Conservation (phyloP, 1,140 invertebrate species). For the Carcinoscorpius rotundicauda region DNA sequence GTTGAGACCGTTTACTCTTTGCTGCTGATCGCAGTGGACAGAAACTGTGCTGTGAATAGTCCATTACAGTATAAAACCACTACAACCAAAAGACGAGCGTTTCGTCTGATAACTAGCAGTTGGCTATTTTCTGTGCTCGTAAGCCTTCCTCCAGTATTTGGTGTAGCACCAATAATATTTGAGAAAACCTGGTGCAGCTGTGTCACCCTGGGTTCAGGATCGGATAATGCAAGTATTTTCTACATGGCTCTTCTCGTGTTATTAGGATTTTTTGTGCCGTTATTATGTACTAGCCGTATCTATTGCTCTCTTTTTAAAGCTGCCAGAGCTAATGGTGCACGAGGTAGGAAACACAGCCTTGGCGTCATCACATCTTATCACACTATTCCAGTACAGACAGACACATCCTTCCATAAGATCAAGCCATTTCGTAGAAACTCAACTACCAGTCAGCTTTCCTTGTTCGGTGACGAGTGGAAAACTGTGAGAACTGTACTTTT, state of each 20-base stretch:
- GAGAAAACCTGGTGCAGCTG: background rate
- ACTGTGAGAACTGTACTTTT: no score
- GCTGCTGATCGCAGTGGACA: conserved; percentile 14
- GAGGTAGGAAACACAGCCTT: conserved; percentile 8
- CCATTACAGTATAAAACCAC: conserved; percentile 16
- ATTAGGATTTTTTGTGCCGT: conserved; percentile 10
- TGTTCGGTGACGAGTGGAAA: no score
- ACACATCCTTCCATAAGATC: no score
- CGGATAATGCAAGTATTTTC: background rate
- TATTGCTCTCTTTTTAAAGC: conserved; percentile 16
- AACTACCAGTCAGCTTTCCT: no score
- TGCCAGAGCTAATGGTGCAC: conserved; percentile 11
- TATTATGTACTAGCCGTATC: conserved; percentile 4
- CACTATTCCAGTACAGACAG: no score
- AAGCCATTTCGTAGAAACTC: no score
- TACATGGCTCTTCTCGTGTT: background rate
- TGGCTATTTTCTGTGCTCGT: conserved; percentile 5
- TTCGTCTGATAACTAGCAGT: conserved; percentile 2
- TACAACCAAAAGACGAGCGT: conserved; percentile 11
- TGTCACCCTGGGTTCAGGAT: background rate
- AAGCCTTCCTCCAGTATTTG: background rate
- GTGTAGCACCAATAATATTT: background rate
- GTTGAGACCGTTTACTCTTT: conserved; percentile 9
- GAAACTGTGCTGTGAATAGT: conserved; percentile 17
- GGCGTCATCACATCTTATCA: conserved; percentile 1